These are phyloP conservation scores for Rhamnusium bicolor DNA, from an alignment of 2,888 invertebrate species.

Conservation along the genomic window DNA sequence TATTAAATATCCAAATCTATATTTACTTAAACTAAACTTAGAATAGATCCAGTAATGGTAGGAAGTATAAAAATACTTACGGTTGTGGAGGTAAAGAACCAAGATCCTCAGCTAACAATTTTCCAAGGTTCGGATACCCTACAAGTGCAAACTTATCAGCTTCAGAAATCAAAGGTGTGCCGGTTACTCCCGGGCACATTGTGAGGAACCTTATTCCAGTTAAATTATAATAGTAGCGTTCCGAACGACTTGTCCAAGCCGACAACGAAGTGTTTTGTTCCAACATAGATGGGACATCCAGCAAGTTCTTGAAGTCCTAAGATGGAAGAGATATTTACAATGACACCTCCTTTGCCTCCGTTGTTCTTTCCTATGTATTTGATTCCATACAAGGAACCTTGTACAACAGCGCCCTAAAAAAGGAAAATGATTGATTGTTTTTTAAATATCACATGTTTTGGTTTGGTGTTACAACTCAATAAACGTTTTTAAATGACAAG, in stretches of 20 bases:
- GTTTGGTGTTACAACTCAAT: no score
- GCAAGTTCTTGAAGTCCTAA: slow-evolving; percentile 74
- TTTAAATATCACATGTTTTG: no score
- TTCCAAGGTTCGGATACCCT: slow-evolving; percentile 57
- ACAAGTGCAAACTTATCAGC: slow-evolving; percentile 57
- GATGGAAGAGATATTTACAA: slow-evolving; percentile 79
- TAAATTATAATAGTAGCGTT: slow-evolving; percentile 60
- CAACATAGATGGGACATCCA: slow-evolving; percentile 75
- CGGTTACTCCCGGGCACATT: slow-evolving; percentile 71
- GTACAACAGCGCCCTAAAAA: slow-evolving; percentile 70
- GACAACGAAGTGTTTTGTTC: slow-evolving; percentile 75
- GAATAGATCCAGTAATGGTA: no score
- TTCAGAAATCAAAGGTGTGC: slow-evolving; percentile 66
- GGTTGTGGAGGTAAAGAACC: slow-evolving; percentile 64
- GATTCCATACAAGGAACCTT: slow-evolving; percentile 74
- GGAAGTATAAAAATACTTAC: slow-evolving; percentile 62
- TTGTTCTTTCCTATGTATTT: slow-evolving; percentile 76
- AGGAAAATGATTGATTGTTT: background rate
- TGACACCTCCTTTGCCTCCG: slow-evolving; percentile 77
- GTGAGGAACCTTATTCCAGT: slow-evolving; percentile 70
- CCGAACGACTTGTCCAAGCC: slow-evolving; percentile 73
- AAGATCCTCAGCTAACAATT: slow-evolving; percentile 60
- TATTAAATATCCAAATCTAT: no score
- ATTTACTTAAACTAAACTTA: no score
- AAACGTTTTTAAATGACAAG: no score